phyloP scores from a whole-genome alignment of 2,113 vertebrate species.

The Phalacrocorax carbo region DNA sequence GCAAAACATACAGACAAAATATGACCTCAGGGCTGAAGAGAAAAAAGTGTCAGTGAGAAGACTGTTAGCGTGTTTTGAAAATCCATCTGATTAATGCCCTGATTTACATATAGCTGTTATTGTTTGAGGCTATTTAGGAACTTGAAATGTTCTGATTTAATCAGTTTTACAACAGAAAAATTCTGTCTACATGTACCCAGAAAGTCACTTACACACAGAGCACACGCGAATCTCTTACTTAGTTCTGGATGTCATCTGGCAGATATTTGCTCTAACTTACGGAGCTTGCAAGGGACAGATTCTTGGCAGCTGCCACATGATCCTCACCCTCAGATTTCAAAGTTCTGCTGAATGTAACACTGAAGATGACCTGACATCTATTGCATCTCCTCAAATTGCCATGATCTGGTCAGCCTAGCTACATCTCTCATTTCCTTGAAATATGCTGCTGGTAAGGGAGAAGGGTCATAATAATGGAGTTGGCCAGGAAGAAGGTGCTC shows the following conservation, averaged over 20 bases:
- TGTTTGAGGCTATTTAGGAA: neutral
- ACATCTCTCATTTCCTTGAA: neutral
- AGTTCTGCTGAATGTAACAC: neutral
- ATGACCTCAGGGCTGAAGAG: neutral
- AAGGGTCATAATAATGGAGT: neutral
- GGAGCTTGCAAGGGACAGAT: neutral
- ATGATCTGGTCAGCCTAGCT: neutral
- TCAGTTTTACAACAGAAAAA: neutral
- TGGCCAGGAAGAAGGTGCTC: neutral
- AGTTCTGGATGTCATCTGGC: neutral
- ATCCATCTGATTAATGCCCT: neutral
- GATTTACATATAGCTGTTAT: neutral
- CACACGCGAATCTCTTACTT: neutral
- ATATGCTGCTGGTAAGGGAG: neutral
- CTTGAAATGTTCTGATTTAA: neutral
- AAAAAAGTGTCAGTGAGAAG: neutral
- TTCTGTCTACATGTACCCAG: neutral
- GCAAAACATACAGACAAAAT: slow-evolving; percentile 48
- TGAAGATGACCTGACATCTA: neutral
- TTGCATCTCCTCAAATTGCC: neutral
- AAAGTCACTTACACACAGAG: neutral
- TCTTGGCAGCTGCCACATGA: neutral
- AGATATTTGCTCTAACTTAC: neutral
- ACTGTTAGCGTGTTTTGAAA: neutral
- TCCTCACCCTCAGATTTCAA: neutral